phyloP scores from a whole-genome alignment of 2,888 invertebrate species.

The Himalopsyche japonica region DNA sequence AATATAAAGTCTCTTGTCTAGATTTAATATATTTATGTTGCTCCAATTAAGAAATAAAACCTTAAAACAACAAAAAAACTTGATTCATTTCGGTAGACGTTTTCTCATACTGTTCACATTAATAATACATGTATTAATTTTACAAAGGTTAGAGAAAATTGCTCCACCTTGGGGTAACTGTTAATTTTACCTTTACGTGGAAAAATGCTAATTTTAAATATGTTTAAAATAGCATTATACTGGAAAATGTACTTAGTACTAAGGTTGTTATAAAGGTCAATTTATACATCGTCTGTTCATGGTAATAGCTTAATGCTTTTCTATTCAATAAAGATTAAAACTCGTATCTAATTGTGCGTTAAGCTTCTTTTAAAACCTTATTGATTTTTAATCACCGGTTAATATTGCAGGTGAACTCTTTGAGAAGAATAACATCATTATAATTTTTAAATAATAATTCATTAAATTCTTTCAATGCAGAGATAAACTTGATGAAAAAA shows the following conservation, averaged over 20 bases:
- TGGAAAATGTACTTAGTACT: neutral
- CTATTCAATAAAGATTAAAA: neutral
- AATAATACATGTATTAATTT: neutral
- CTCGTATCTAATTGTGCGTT: neutral
- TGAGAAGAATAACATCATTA: too few relatives aligned
- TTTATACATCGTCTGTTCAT: neutral
- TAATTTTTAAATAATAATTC: too few relatives aligned
- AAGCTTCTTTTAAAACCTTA: neutral
- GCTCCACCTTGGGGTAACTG: neutral
- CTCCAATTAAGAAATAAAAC: too few relatives aligned
- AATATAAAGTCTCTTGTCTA: too few relatives aligned
- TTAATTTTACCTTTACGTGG: neutral
- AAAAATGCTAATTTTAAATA: neutral
- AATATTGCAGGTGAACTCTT: too few relatives aligned
- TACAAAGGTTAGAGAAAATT: neutral
- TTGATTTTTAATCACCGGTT: neutral
- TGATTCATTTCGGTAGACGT: neutral
- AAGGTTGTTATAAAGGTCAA: neutral
- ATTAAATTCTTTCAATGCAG: too few relatives aligned
- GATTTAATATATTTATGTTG: too few relatives aligned
- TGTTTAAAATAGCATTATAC: neutral
- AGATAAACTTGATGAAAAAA: too few relatives aligned
- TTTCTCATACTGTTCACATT: neutral
- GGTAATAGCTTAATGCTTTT: neutral
- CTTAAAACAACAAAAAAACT: neutral